phyloP scores from a whole-genome alignment of 2,888 invertebrate species.

The Acanthosepion lycidas region DNA sequence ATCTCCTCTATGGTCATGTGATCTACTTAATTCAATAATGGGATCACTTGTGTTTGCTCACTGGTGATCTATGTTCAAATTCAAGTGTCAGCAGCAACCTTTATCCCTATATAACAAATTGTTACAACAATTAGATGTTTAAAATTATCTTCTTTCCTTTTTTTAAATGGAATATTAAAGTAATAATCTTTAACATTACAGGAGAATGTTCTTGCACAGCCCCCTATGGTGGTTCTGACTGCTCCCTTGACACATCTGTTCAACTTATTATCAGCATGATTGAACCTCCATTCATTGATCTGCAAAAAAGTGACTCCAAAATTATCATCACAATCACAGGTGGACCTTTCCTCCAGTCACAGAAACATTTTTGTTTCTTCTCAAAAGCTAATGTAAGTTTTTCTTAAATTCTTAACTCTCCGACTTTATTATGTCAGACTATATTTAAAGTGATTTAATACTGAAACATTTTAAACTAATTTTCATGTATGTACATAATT shows the following conservation, averaged over 20 bases:
- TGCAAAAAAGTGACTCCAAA: not conserved
- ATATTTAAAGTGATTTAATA: too few species aligned
- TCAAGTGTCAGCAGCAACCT: too few species aligned
- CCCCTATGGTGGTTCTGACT: not conserved
- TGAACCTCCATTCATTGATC: not conserved
- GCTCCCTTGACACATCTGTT: not conserved
- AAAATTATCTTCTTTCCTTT: too few species aligned
- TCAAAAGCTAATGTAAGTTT: not conserved
- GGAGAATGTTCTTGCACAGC: not conserved
- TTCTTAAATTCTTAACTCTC: not conserved
- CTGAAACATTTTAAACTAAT: too few species aligned
- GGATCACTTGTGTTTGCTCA: too few species aligned
- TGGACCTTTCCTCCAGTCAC: not conserved
- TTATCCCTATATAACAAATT: too few species aligned
- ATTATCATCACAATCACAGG: conserved; percentile 33
- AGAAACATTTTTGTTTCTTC: not conserved
- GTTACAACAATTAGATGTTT: too few species aligned
- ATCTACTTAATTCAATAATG: too few species aligned
- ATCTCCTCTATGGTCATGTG: too few species aligned
- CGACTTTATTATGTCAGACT: not conserved
- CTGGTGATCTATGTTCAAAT: too few species aligned
- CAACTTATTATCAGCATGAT: not conserved
- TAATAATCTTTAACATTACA: conserved; percentile 22
- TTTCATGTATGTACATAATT: too few species aligned
- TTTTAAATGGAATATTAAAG: too few species aligned